Evolutionary conservation across 2,797 vertebrate genomes (phyloP), one percentile per base, ranked within the genome.

Genomic region (Peromyscus nudipes): DNA sequence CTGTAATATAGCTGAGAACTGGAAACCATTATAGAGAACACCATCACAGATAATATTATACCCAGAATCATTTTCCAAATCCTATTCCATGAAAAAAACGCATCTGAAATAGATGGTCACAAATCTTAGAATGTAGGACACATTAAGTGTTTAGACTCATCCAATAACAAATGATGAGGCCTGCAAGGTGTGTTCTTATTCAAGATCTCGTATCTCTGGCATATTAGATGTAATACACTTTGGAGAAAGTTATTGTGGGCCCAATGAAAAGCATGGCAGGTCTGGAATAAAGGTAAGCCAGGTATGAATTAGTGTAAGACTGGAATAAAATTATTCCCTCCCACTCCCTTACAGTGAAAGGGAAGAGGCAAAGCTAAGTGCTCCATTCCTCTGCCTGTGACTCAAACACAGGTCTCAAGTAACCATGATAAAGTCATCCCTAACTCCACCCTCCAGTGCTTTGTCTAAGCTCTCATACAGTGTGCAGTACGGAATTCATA

Each of bases 51-150:
- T 67, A 85, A 7, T 85, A 67, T 85, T 23, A 49, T 34, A 12
- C 9, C 0, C 19, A 89, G 1, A 43, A 89, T 75, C 16, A 7
- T 31, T 31, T 34, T 60, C 86, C 77, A 88, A n/a, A 88, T 31
- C 25, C 0, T 2, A 16, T 73, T 49, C 84, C 93, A 89, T 2
- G 64, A 65, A 65, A 89, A 89, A 27, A 89, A 40, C 23, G 43
- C 6, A 40, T 80, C 95, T 85, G 85, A 73, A 96, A 92, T 16
- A 76, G n/a, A 82, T 29, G 64, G 17, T 71, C 11, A 76, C 25
- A 95, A 17, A 89, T 37, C 16, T 83, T 83, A 92, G 13, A 62
- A 76, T 40, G 17, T 46, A 77, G 69, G 43, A 83, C 69, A 60
- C 17, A 27, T 40, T 2, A 71, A 43, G 55, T 62, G 16, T 79